Conservation (phyloP, 2,797 vertebrate species). For the Hyperoplus immaculatus region DNA sequence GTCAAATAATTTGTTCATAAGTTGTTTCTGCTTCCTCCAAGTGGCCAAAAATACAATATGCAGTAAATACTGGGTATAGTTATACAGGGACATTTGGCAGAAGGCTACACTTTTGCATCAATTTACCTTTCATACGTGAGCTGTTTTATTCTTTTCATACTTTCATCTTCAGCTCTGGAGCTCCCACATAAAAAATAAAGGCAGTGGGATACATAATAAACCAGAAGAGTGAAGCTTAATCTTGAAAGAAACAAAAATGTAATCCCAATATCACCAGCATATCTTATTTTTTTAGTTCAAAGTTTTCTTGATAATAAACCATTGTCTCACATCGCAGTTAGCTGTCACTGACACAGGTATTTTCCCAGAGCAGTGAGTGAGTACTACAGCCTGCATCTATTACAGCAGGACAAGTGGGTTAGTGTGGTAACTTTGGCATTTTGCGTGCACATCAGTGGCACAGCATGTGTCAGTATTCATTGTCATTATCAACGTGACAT, state of each 20-base stretch:
- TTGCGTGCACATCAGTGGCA: slow-evolving; percentile 35
- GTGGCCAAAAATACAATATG: background rate
- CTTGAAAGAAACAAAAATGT: background rate
- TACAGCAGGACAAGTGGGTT: slow-evolving; percentile 19
- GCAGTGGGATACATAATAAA: background rate
- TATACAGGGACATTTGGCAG: background rate
- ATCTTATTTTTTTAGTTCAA: background rate
- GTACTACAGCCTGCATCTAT: slow-evolving; percentile 9
- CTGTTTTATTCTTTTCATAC: background rate
- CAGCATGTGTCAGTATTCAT: slow-evolving; percentile 41
- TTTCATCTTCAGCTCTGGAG: background rate
- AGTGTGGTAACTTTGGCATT: slow-evolving; percentile 28
- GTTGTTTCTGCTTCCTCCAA: too few species aligned
- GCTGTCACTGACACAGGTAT: slow-evolving; percentile 3
- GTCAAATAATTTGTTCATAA: background rate
- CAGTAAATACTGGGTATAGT: background rate
- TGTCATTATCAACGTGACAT: slow-evolving; percentile 41
- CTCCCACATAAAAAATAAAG: background rate
- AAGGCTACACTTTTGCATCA: background rate
- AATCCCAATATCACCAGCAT: background rate
- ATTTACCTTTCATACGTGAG: background rate
- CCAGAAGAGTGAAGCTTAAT: background rate
- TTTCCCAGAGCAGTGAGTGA: slow-evolving; percentile 4
- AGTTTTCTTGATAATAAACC: background rate
- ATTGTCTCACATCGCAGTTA: background rate